phyloP scores from a whole-genome alignment of 2,797 vertebrate genomes.

The Megalops cyprinoides region DNA sequence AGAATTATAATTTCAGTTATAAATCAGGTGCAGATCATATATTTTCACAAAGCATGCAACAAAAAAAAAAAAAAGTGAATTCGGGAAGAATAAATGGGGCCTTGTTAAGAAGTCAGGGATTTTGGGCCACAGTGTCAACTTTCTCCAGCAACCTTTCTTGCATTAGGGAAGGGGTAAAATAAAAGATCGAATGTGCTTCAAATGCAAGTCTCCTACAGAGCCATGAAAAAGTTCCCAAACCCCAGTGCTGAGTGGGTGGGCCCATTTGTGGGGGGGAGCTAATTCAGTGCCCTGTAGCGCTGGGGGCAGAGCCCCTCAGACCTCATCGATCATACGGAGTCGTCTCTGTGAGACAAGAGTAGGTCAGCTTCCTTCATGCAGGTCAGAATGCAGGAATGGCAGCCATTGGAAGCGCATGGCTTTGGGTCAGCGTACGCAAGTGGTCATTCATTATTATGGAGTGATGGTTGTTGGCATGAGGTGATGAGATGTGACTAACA shows the following conservation, averaged over 20 bases:
- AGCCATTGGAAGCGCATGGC: neutral
- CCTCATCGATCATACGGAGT: neutral
- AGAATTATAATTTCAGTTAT: neutral
- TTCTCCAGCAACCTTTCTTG: conserved; percentile 7
- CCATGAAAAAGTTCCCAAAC: neutral
- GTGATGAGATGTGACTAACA: conserved; percentile 22
- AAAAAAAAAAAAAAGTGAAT: neutral
- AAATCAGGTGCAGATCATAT: conserved; percentile 1
- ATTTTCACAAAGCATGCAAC: neutral
- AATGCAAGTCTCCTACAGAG: conserved; percentile 17
- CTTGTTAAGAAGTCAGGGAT: neutral
- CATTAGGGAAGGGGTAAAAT: neutral
- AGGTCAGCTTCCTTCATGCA: conserved; percentile 72
- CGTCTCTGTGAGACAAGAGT: neutral
- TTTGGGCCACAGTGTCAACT: conserved; percentile 8
- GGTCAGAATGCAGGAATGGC: conserved; percentile 43
- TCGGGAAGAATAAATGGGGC: neutral
- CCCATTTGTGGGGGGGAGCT: neutral
- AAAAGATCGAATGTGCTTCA: conserved; percentile 6
- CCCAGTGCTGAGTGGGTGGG: neutral
- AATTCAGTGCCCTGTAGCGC: conserved; percentile 5
- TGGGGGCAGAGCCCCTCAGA: neutral
- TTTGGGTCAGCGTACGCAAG: neutral
- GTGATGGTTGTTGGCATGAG: conserved; percentile 7
- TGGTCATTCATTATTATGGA: conserved; percentile 23